phyloP scores from a whole-genome alignment of 2,113 vertebrate species.

The Merops nubicus region DNA sequence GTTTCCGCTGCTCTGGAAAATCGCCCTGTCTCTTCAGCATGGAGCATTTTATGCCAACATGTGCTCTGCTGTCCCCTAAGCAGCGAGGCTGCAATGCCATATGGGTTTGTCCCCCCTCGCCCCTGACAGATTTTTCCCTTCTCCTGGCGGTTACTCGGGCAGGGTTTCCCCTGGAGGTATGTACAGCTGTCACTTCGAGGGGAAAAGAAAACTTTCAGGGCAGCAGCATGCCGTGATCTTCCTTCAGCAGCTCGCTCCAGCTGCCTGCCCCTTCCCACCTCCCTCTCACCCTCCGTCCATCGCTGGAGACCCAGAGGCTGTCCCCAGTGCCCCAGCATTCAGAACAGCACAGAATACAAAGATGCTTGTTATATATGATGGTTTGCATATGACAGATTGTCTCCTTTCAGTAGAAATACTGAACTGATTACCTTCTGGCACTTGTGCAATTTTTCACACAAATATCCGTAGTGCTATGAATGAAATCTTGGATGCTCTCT shows the following conservation, averaged over 20 bases:
- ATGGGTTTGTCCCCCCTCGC: neutral
- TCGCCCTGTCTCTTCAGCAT: neutral
- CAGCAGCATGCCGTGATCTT: rapidly evolving
- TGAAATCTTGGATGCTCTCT: neutral
- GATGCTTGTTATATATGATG: neutral
- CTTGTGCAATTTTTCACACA: neutral
- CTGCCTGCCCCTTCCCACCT: neutral
- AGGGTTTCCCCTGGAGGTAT: neutral
- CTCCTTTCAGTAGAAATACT: slow-evolving; percentile 10
- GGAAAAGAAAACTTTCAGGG: neutral
- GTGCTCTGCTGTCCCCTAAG: neutral
- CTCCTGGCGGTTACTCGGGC: neutral
- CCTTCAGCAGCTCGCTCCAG: neutral
- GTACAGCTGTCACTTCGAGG: neutral
- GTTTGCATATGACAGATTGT: neutral
- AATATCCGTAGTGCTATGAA: neutral
- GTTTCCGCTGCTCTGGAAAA: neutral
- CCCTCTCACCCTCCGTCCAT: neutral
- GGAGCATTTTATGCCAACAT: neutral
- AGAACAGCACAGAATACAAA: neutral
- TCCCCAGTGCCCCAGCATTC: neutral
- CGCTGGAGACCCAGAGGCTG: neutral
- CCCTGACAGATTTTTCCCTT: neutral
- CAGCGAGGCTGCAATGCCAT: neutral
- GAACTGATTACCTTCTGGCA: neutral